A percentile compares a stretch with the other conserved stretches of the same genome.
These are phyloP conservation scores for Mythimna pallens DNA, from an alignment of 2,888 invertebrate genomes.

Conservation along the genomic window DNA sequence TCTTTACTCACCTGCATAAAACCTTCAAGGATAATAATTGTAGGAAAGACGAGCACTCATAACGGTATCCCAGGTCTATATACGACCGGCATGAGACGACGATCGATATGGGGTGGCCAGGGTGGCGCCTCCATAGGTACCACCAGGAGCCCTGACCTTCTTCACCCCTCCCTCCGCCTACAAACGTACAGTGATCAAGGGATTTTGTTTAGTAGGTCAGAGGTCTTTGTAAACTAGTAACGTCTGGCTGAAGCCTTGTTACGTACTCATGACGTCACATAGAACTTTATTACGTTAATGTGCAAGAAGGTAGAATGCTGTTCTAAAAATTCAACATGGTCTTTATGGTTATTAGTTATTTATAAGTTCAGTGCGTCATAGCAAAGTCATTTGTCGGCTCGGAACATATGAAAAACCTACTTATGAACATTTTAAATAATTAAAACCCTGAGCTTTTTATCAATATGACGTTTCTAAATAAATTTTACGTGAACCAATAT, in stretches of 20 bases:
- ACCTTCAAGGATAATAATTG: conserved; percentile 44
- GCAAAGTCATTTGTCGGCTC: background rate
- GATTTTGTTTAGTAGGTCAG: conserved; percentile 38
- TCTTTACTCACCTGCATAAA: conserved; percentile 58
- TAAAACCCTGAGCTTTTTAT: conserved; percentile 1
- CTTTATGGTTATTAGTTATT: conserved; percentile 9
- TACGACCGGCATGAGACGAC: conserved; percentile 73
- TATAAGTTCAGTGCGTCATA: conserved; percentile 6
- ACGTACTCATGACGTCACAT: conserved; percentile 60
- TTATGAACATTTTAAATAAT: background rate
- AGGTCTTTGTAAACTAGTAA: conserved; percentile 65
- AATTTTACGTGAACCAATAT: too few species aligned
- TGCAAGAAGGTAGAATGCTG: conserved; percentile 44
- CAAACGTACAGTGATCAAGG: conserved; percentile 10
- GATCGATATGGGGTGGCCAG: conserved; percentile 80
- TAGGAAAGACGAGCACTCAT: conserved; percentile 63
- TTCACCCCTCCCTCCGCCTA: conserved; percentile 37
- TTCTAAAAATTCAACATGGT: conserved; percentile 16
- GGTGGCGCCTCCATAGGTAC: conserved; percentile 66
- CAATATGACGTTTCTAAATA: background rate
- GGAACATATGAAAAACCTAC: background rate
- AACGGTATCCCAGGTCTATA: conserved; percentile 64
- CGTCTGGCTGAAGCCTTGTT: conserved; percentile 62
- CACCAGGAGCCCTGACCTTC: conserved; percentile 56
- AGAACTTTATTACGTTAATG: conserved; percentile 51